Percentiles rank a stretch among this genome's conserved stretches.
Evolutionary conservation across 2,113 vertebrate genomes (phyloP).

Genomic region (Chaetodon auriga): DNA sequence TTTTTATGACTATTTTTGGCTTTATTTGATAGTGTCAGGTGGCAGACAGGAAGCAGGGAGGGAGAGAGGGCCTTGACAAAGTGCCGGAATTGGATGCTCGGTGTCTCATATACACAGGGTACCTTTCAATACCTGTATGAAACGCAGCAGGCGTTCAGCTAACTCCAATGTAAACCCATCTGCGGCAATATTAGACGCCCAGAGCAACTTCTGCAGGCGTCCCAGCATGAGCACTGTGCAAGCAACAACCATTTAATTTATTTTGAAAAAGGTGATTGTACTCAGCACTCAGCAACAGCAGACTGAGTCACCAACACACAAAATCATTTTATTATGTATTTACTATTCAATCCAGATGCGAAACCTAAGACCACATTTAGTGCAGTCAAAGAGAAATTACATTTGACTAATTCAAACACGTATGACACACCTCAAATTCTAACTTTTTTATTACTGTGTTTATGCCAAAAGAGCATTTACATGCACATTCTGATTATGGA

Average conservation of each 20-base stretch:
- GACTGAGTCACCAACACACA: neutral
- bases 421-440: neutral
- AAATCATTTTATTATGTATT: neutral
- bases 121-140: too few species aligned
- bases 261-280: neutral
- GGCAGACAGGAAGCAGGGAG: too few species aligned
- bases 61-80: too few species aligned
- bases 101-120: too few species aligned
- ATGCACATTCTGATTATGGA: constrained; percentile 15
- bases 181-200: too few species aligned
- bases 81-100: too few species aligned
- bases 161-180: too few species aligned
- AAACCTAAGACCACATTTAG: neutral
- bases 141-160: too few species aligned
- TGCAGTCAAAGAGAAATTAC: constrained; percentile 15
- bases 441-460: neutral
- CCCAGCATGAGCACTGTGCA: neutral
- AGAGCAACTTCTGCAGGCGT: too few species aligned
- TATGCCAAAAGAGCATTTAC: constrained; percentile 11
- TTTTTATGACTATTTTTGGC: neutral
- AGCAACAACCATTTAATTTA: too few species aligned
- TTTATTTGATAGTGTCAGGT: too few species aligned
- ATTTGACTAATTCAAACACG: neutral
- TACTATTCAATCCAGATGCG: neutral
- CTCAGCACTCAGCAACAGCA: neutral